Evolutionary conservation across 2,797 vertebrate genomes (phyloP).

Genomic region (Lepilemur ruficaudatus): DNA sequence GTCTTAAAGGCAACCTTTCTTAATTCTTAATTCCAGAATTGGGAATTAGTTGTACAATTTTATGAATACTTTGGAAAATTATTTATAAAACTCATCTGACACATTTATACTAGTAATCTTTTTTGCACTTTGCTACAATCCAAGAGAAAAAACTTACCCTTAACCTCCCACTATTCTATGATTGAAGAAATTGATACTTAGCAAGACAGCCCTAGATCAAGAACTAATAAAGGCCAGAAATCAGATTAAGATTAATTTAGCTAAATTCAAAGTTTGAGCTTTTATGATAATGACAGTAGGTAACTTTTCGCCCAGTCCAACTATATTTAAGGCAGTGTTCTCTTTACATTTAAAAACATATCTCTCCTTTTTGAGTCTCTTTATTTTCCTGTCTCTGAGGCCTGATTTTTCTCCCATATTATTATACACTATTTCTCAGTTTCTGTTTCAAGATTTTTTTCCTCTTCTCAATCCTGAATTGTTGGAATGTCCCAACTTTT

Average conservation of each 20-base stretch:
- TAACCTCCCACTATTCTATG: neutral
- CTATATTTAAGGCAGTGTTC: slow-evolving; percentile 5
- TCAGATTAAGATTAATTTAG: neutral
- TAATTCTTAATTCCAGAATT: neutral
- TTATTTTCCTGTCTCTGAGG: neutral
- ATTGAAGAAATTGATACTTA: neutral
- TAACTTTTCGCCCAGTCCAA: neutral
- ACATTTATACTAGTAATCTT: neutral
- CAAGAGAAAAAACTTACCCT: neutral
- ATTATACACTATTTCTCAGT: neutral
- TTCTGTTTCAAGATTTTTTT: neutral
- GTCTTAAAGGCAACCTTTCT: neutral
- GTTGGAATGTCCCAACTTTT: neutral
- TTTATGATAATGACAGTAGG: neutral
- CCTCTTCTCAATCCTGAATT: neutral
- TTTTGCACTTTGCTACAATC: neutral
- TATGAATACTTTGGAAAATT: neutral
- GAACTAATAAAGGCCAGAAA: neutral
- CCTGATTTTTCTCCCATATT: neutral
- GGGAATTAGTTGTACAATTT: neutral
- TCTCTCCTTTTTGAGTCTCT: neutral
- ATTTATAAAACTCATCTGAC: neutral
- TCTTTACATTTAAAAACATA: slow-evolving; percentile 25
- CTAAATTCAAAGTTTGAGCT: neutral
- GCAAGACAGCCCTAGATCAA: neutral